phyloP scores from a whole-genome alignment of 1,140 invertebrate species.

The Drosophila arizonae region DNA sequence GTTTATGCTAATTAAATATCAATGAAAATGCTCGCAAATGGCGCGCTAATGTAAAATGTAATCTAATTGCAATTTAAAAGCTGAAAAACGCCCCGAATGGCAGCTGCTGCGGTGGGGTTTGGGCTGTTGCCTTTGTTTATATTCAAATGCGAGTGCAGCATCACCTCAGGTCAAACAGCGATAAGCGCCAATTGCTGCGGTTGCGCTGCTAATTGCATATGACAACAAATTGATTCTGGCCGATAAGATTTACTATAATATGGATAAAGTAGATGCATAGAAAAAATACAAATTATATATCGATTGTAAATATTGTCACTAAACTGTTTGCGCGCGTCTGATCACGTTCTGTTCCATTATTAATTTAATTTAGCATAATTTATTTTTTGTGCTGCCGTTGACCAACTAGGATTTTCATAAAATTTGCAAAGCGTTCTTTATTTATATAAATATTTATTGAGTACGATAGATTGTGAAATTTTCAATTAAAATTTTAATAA shows the following conservation, averaged over 20 bases:
- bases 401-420: too few relatives aligned
- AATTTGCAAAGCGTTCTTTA: too few relatives aligned
- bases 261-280: not conserved
- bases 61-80: conserved; percentile 41
- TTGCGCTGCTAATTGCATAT: conserved; percentile 17
- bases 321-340: too few relatives aligned
- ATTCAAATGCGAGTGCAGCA: conserved; percentile 15
- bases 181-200: conserved; percentile 7
- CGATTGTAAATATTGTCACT: not conserved
- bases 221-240: conserved; percentile 6
- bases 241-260: conserved; percentile 11
- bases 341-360: too few relatives aligned
- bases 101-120: too few relatives aligned
- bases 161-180: not conserved
- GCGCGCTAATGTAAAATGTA: conserved; percentile 21
- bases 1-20: conserved; percentile 46
- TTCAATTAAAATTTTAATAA: too few relatives aligned
- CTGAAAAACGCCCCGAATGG: conserved; percentile 3
- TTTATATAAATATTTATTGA: too few relatives aligned
- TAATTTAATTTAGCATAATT: too few relatives aligned
- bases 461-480: too few relatives aligned
- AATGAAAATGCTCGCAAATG: conserved; percentile 19
- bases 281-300: not conserved
- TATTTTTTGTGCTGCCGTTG: too few relatives aligned
- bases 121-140: not conserved